Percentiles rank a stretch among this genome's conserved stretches.
Conservation (phyloP, 2,113 vertebrate genomes). For the Leptodactylus fuscus region DNA sequence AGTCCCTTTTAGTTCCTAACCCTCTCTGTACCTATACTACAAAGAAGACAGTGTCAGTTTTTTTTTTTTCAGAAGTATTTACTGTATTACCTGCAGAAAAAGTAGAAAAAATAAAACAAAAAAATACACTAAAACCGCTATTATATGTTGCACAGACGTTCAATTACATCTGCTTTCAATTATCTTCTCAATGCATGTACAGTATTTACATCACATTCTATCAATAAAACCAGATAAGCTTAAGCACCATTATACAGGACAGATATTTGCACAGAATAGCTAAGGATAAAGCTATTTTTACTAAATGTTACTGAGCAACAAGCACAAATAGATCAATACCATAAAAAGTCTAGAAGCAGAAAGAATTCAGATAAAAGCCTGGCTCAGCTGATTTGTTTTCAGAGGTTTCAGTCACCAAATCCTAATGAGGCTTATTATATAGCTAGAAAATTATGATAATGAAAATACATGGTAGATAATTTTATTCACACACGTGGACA, state of each 20-base stretch:
- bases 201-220: not conserved
- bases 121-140: not conserved
- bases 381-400: not conserved
- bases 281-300: not conserved
- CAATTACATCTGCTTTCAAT: not conserved
- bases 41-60: too few relatives aligned
- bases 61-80: too few relatives aligned
- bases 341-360: not conserved
- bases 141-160: not conserved
- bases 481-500: too few relatives aligned
- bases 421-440: conserved; percentile 4
- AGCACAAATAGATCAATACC: not conserved
- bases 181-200: not conserved
- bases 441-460: not conserved
- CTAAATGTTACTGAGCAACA: not conserved
- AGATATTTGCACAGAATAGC: not conserved
- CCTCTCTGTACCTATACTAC: too few relatives aligned
- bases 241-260: not conserved
- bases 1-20: too few relatives aligned
- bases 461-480: not conserved
- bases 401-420: not conserved
- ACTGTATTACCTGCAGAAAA: too few relatives aligned
- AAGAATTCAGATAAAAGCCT: not conserved
- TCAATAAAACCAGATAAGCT: not conserved
- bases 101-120: not conserved